phyloP scores from a whole-genome alignment of 1,140 invertebrate species.

The Dinoponera quadriceps region DNA sequence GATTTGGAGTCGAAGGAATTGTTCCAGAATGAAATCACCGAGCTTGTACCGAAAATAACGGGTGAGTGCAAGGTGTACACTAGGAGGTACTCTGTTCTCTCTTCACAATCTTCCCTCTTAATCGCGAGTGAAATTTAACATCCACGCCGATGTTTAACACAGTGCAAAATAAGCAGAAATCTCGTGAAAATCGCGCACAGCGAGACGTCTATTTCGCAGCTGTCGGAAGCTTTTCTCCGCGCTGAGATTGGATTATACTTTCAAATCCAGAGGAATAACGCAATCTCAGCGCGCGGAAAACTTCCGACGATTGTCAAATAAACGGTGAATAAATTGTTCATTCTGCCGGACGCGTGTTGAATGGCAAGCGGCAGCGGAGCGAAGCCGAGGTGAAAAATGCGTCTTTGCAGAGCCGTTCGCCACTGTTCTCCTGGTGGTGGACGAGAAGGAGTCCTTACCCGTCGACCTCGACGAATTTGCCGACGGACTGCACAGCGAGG shows the following conservation, averaged over 20 bases:
- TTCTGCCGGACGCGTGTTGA: background rate
- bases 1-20: conserved; percentile 63
- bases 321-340: too few relatives aligned
- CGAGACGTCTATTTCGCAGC: too few relatives aligned
- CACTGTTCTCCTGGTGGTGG: conserved; percentile 78
- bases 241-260: too few relatives aligned
- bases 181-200: too few relatives aligned
- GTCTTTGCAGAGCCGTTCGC: conserved; percentile 77
- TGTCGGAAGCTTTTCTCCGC: too few relatives aligned
- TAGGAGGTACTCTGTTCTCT: too few relatives aligned
- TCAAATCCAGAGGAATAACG: background rate
- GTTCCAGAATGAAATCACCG: conserved; percentile 63
- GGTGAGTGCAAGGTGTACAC: conserved; percentile 54
- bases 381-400: background rate
- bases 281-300: background rate
- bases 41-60: conserved; percentile 58
- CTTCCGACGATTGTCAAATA: background rate
- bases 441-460: conserved; percentile 69
- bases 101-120: background rate
- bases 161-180: too few relatives aligned
- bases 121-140: background rate
- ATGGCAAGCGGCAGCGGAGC: background rate
- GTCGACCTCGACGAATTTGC: conserved; percentile 79
- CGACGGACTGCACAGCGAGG: conserved; percentile 77
- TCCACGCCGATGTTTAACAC: background rate